A percentile compares a stretch with the other conserved stretches of the same genome.
These are phyloP conservation scores for Dasypogon diadema DNA, from an alignment of 2,888 invertebrate genomes.

Conservation along the genomic window DNA sequence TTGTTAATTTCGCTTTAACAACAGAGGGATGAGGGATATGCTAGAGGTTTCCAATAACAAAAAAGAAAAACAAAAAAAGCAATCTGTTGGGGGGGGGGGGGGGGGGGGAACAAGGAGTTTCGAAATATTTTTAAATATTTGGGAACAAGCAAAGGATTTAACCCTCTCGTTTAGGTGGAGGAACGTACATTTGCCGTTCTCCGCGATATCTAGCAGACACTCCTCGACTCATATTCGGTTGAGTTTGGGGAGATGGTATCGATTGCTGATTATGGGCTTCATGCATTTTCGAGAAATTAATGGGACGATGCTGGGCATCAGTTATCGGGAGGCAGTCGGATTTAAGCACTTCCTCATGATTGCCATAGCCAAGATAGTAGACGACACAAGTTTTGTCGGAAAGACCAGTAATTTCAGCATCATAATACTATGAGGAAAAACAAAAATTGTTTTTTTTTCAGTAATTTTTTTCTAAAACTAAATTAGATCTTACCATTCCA, in stretches of 20 bases:
- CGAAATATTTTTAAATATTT: background rate
- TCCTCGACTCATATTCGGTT: constrained; percentile 55
- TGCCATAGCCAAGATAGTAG: constrained; percentile 88
- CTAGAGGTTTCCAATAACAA: background rate
- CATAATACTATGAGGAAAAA: constrained; percentile 77
- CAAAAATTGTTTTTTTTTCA: no score
- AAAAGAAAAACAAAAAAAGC: background rate
- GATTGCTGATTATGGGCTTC: constrained; percentile 55
- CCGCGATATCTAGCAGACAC: constrained; percentile 63
- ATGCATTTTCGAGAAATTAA: constrained; percentile 58
- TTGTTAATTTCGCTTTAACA: background rate
- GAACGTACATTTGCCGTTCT: constrained; percentile 69
- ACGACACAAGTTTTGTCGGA: constrained; percentile 89
- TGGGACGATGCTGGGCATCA: constrained; percentile 63
- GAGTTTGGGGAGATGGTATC: constrained; percentile 49
- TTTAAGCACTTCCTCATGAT: constrained; percentile 89
- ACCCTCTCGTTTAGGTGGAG: constrained; percentile 68
- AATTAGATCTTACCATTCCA: constrained; percentile 74
- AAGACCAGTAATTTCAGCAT: constrained; percentile 84
- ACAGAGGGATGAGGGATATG: background rate
- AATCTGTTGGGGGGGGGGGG: background rate
- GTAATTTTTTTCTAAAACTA: background rate
- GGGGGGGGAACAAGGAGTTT: no score
- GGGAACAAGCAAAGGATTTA: constrained; percentile 48
- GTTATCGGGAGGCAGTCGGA: constrained; percentile 81